Conservation (phyloP, 2,888 invertebrate species). For the Oscheius sp. region DNA sequence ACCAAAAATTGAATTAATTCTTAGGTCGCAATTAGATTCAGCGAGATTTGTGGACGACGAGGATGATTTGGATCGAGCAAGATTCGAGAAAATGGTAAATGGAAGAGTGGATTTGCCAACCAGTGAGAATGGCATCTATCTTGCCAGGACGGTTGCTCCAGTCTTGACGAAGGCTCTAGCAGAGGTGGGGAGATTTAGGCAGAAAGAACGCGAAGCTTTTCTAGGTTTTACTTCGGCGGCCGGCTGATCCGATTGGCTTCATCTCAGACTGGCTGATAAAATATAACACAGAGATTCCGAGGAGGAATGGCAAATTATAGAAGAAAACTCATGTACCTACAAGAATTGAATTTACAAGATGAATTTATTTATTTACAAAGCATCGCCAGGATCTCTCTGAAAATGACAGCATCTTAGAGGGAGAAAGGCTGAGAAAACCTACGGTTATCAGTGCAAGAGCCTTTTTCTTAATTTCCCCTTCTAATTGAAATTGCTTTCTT, state of each 20-base stretch:
- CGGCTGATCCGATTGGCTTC: constrained; percentile 72
- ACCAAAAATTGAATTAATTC: neutral
- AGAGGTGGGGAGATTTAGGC: constrained; percentile 53
- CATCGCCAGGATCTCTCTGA: neutral
- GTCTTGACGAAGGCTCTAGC: constrained; percentile 72
- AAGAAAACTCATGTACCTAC: neutral
- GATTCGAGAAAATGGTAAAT: constrained; percentile 63
- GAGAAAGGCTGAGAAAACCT: neutral
- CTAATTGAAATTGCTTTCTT: constrained; percentile 41
- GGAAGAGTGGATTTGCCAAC: constrained; percentile 67
- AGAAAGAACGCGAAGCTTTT: neutral
- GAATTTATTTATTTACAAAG: neutral
- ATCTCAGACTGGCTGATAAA: constrained; percentile 72
- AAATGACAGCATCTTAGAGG: neutral
- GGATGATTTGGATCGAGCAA: constrained; percentile 55
- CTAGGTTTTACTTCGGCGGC: constrained; percentile 71
- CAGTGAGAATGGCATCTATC: constrained; percentile 71
- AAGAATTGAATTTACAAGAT: neutral
- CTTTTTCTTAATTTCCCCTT: constrained; percentile 26
- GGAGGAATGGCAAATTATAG: constrained; percentile 18
- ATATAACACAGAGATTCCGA: constrained; percentile 63
- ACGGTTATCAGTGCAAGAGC: constrained; percentile 31
- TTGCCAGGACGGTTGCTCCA: constrained; percentile 71
- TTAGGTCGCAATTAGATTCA: constrained; percentile 58
- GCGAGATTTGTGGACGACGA: constrained; percentile 54